Conservation (phyloP, 2,113 vertebrate species). For the Aepyceros melampus region DNA sequence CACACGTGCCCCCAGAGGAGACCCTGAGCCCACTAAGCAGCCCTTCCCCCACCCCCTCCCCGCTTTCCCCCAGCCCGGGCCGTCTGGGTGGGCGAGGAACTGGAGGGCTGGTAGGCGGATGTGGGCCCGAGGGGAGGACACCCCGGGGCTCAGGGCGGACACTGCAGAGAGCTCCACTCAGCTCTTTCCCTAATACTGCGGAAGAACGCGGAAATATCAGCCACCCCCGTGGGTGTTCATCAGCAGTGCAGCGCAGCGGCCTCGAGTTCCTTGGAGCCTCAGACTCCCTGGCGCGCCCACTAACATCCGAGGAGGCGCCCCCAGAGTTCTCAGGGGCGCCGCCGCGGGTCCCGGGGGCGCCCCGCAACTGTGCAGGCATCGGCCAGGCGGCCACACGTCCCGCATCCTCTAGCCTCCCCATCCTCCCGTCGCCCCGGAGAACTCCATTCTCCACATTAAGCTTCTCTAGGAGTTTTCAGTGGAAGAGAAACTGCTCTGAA, state of each 20-base stretch:
- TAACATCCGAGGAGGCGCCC: neutral
- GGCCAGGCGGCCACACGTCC: fast-evolving
- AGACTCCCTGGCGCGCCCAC: neutral
- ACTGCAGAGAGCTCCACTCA: neutral
- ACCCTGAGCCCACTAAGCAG: neutral
- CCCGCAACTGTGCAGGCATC: neutral
- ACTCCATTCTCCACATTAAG: neutral
- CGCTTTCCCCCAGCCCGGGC: neutral
- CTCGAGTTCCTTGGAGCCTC: neutral
- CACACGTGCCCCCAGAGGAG: neutral
- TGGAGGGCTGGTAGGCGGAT: neutral
- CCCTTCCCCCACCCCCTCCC: neutral
- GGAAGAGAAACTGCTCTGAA: neutral
- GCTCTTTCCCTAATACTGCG: neutral
- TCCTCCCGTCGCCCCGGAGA: neutral
- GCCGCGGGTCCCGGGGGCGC: fast-evolving
- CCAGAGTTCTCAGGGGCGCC: neutral
- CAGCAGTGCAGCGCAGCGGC: neutral
- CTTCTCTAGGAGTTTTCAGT: neutral
- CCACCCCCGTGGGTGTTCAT: neutral
- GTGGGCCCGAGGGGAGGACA: neutral
- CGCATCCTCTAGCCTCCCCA: neutral
- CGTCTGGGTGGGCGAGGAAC: neutral
- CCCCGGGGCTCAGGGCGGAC: neutral
- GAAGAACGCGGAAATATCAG: neutral